phyloP scores from a whole-genome alignment of 2,113 vertebrate genomes.

The Gallinago media region DNA sequence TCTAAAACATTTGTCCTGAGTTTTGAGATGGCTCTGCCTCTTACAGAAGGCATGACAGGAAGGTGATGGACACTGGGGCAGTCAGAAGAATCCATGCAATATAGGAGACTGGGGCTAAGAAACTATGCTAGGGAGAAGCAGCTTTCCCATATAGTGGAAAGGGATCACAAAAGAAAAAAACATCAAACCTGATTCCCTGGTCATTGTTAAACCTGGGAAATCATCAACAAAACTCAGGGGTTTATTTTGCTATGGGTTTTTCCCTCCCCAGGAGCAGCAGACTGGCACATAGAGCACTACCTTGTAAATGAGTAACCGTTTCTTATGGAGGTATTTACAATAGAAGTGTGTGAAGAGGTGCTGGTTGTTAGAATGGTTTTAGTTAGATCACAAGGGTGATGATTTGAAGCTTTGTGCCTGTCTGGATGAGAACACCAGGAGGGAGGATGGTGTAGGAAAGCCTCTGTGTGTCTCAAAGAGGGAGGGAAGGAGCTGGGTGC shows the following conservation, averaged over 20 bases:
- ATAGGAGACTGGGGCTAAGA: not conserved
- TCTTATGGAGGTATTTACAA: not conserved
- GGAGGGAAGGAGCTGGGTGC: not conserved
- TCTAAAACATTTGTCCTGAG: not conserved
- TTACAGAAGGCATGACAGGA: not conserved
- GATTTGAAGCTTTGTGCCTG: not conserved
- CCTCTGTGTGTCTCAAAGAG: not conserved
- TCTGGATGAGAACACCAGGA: not conserved
- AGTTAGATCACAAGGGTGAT: not conserved
- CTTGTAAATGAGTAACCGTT: slow-evolving; percentile 39
- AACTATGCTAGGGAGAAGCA: not conserved
- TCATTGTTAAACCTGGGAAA: not conserved
- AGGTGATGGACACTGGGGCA: not conserved
- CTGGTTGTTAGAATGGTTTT: not conserved
- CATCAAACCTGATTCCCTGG: not conserved
- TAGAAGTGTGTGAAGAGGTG: not conserved
- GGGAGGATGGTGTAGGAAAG: not conserved
- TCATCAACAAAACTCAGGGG: not conserved
- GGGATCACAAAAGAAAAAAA: not conserved
- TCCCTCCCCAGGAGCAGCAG: not conserved
- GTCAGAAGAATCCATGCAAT: not conserved
- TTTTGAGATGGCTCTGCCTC: not conserved
- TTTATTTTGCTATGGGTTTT: not conserved
- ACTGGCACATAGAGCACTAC: not conserved
- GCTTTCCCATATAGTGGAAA: not conserved